Percentiles rank a stretch among this genome's conserved stretches.
phyloP scores from a whole-genome alignment of 2,113 vertebrate species.

The Podocnemis expansa region DNA sequence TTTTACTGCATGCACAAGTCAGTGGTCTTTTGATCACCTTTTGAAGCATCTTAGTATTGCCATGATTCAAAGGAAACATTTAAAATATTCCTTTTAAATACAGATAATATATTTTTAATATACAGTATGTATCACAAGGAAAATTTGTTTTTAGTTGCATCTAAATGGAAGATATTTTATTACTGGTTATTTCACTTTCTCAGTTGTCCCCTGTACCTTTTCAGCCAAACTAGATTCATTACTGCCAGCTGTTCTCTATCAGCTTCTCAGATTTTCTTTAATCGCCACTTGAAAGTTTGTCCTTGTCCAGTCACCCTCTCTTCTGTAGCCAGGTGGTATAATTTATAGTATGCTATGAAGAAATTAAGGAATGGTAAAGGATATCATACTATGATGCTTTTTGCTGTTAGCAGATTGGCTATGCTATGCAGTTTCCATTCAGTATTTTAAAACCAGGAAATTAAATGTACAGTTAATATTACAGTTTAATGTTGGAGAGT shows the following conservation, averaged over 20 bases:
- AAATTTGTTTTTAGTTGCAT: background rate
- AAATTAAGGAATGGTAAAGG: background rate
- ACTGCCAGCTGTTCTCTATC: background rate
- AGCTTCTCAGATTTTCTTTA: background rate
- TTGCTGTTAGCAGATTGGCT: background rate
- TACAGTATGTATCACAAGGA: background rate
- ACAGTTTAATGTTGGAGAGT: background rate
- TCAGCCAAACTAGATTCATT: background rate
- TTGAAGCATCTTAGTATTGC: background rate
- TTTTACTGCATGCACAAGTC: background rate
- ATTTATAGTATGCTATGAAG: background rate
- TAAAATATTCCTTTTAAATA: background rate
- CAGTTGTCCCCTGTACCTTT: background rate
- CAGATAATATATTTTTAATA: background rate
- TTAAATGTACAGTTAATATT: background rate
- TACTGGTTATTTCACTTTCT: background rate
- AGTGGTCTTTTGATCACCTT: background rate
- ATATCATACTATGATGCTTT: background rate
- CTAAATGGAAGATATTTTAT: background rate
- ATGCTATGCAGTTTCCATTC: background rate
- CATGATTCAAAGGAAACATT: background rate
- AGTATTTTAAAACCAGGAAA: background rate
- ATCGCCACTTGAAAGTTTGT: background rate
- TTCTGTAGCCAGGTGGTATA: slow-evolving; percentile 1
- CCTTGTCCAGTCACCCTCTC: background rate